phyloP scores from a whole-genome alignment of 2,888 invertebrate genomes.

The Nebria salina region DNA sequence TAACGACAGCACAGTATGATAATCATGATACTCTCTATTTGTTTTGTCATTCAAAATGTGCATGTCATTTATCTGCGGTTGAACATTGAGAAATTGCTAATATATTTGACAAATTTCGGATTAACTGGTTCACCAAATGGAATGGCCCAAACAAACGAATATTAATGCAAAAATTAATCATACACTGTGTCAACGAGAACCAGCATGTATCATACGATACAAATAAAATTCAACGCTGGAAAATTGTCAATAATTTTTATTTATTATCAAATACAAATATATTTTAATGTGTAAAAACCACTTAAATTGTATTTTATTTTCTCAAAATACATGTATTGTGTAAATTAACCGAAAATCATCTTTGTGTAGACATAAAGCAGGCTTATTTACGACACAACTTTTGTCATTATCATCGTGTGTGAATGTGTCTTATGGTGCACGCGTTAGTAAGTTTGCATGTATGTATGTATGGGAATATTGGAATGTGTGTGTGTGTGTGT shows the following conservation, averaged over 20 bases:
- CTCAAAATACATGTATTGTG: neutral
- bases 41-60: constrained; percentile 1
- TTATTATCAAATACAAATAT: no score
- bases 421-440: no score
- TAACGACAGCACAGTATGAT: neutral
- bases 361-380: neutral
- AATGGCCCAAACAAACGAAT: constrained; percentile 40
- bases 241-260: neutral
- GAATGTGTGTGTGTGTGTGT: neutral
- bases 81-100: constrained; percentile 41
- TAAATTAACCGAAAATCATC: neutral
- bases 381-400: neutral
- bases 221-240: neutral
- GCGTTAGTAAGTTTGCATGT: neutral
- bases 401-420: constrained; percentile 4
- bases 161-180: constrained; percentile 46
- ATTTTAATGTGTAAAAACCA: no score
- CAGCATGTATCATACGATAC: neutral
- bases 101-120: constrained; percentile 45
- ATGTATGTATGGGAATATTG: neutral
- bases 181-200: constrained; percentile 29
- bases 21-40: neutral
- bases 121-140: constrained; percentile 29
- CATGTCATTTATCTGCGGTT: constrained; percentile 40
- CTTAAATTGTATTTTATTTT: neutral